A percentile compares a stretch with the other conserved stretches of the same genome.
These are phyloP conservation scores for Trididemnum miniatum DNA, from an alignment of 23 tunicate species.

Conservation along the genomic window DNA sequence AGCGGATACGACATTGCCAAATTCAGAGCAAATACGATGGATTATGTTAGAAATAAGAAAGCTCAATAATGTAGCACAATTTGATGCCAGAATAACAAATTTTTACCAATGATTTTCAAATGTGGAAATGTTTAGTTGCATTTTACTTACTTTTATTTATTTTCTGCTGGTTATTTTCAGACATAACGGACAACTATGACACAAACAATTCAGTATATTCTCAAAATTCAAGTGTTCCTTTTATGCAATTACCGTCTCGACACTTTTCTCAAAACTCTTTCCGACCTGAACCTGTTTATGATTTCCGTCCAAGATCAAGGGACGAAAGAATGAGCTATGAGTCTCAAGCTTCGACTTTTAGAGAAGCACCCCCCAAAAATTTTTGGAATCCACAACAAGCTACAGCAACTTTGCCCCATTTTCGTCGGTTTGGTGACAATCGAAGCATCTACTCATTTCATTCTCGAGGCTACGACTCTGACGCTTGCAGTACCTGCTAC, in stretches of 20 bases:
- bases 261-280: not conserved
- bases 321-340: not conserved
- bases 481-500: conserved; percentile 46
- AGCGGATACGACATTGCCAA: no score
- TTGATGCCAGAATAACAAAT: no score
- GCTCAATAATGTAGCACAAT: no score
- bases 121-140: no score
- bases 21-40: no score
- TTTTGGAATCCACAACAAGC: not conserved
- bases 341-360: not conserved
- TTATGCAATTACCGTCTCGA: conserved; percentile 1
- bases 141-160: no score
- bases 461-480: conserved; percentile 26
- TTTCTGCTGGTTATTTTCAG: no score
- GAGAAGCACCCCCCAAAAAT: not conserved
- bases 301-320: conserved; percentile 29
- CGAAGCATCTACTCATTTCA: conserved; percentile 5
- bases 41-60: no score
- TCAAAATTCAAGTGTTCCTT: not conserved
- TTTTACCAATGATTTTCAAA: no score
- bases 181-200: not conserved
- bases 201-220: not conserved
- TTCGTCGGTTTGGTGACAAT: not conserved
- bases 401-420: not conserved
- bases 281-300: conserved; percentile 44